Conservation (phyloP, 2,797 vertebrate species). For the Darevskia mixta region DNA sequence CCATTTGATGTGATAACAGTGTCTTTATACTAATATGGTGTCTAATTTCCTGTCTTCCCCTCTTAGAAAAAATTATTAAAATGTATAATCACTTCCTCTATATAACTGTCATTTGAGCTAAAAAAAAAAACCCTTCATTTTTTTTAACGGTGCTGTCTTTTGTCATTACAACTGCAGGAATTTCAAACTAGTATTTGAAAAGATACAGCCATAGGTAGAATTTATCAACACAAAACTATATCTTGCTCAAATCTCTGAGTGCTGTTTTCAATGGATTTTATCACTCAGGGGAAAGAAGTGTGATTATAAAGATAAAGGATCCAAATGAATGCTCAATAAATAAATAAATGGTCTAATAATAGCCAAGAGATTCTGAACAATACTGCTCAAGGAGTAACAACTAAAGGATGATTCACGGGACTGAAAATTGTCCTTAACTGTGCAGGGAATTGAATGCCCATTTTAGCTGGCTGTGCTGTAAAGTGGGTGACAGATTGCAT, state of each 20-base stretch:
- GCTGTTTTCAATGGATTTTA: conserved; percentile 58
- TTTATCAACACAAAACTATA: conserved; percentile 57
- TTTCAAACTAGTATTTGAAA: conserved; percentile 70
- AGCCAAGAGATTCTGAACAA: not conserved
- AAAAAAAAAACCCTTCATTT: conserved; percentile 44
- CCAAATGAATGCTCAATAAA: conserved; percentile 15
- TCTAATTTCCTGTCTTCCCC: conserved; percentile 69
- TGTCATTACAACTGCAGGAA: conserved; percentile 48
- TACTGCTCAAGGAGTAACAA: conserved; percentile 9
- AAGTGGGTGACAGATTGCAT: not conserved
- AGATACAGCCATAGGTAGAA: conserved; percentile 46
- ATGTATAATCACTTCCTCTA: conserved; percentile 69
- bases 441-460: not conserved
- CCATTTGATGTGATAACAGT: conserved; percentile 72
- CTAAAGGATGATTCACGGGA: not conserved
- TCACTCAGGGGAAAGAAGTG: conserved; percentile 8
- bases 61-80: conserved; percentile 64
- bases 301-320: not conserved
- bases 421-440: not conserved
- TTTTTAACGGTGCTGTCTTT: conserved; percentile 49
- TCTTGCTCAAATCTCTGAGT: conserved; percentile 39
- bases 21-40: conserved; percentile 69
- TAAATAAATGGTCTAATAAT: conserved; percentile 38
- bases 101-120: conserved; percentile 68
- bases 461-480: not conserved